These are phyloP conservation scores for Aviceda subcristata DNA, from an alignment of 2,113 vertebrate species.

Conservation along the genomic window DNA sequence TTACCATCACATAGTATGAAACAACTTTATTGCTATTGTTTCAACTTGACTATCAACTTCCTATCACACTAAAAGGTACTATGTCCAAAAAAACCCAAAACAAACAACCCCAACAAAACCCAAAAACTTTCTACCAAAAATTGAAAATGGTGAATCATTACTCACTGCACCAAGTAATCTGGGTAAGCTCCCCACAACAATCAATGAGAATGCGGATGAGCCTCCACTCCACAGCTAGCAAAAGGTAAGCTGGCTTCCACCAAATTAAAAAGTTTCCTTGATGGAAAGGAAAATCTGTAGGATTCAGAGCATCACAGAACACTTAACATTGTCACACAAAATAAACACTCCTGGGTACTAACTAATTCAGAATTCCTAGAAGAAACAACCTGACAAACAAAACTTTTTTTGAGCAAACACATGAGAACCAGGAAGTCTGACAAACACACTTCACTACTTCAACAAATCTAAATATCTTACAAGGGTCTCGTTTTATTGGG, in stretches of 20 bases:
- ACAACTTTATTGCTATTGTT: neutral
- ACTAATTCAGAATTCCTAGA: neutral
- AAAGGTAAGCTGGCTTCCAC: neutral
- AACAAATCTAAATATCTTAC: neutral
- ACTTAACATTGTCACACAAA: neutral
- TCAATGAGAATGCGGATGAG: accelerated
- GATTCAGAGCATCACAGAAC: neutral
- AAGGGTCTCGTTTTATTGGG: neutral
- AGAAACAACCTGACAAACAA: neutral
- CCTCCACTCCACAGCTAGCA: neutral
- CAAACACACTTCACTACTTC: neutral
- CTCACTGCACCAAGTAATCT: neutral
- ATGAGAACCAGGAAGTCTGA: neutral
- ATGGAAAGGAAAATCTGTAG: neutral
- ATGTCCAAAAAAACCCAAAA: neutral
- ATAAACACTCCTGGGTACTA: neutral
- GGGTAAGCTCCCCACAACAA: neutral
- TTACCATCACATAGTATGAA: neutral
- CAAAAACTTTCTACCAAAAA: neutral
- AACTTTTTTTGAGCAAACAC: neutral
- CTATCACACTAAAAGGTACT: neutral
- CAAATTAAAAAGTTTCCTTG: neutral
- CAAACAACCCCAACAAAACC: too few species aligned
- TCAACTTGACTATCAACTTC: neutral
- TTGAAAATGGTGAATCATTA: neutral